Evolutionary conservation across 2,888 invertebrate species (phyloP), one percentile per base, ranked within the genome.

Genomic region (Gisinianus flammeolus): DNA sequence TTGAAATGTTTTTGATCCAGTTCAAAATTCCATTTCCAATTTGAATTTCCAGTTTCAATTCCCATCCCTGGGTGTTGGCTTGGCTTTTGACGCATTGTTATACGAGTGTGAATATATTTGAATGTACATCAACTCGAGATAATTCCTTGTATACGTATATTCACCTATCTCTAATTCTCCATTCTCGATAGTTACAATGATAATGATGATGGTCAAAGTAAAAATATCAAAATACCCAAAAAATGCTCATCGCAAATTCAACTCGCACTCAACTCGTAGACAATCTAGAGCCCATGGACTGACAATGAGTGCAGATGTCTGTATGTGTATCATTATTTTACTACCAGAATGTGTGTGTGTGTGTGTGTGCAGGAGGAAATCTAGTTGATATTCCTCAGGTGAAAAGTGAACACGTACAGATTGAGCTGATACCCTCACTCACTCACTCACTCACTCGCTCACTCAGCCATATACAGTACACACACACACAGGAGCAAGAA

Each of bases 311-410:
- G 44, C 44, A 44, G 44, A 44, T 44, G 44, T 44, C 16, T 6
- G 44, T 44, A 44, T 44, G 16, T 16, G 2, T 6, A 44, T 44
- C 6, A 2, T 44, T 6, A 44, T 44, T 6, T 6, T 6, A 44
- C 6, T 44, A 44, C 35, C 35, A 35, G 6, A 5, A 35, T 6
- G 44, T 16, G 44, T 44, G 8, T 19, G 19, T 16, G 44, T 44
- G 16, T 44, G 19, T 44, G 44, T 19, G 19, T 44, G 16, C 44
- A 2, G 12, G 44, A 16, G 44, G 44, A 58, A 58, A 58, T 24
- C 62, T 62, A 22, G 62, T 62, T 62, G 62, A 62, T 62, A 62
- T 62, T 62, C 62, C 28, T 28, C 26, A 62, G 68, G 68, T 69
- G 68, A 69, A 44, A 69, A 69, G 24, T 26, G 62, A 62, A 62